Base-by-base conservation (phyloP, 2,888 invertebrate genomes). In the Tuberolachnus salignus region DNA sequence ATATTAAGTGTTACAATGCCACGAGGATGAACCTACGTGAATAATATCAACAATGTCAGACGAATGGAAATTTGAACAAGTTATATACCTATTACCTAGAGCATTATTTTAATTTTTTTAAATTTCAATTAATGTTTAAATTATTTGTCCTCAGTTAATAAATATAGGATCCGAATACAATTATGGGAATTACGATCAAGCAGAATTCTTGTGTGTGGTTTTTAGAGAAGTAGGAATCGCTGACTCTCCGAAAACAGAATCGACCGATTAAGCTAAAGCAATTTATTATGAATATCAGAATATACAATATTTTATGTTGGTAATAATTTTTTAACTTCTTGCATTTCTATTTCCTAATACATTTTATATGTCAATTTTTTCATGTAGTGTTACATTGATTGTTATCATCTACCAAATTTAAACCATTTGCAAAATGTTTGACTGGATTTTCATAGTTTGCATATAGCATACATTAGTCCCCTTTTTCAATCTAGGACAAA, bases 21-120 rank as follows among this genome's bases (percentile, higher is more conserved):
- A 98, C 85, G 98, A 99, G 87, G 97, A 98, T 86, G 99, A 99
- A 87, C 89, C 99, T 82, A 98, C 99, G 81, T 83, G 89, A 88
- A 94, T 94, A 94, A 95, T 99, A 71, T 98, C 98, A 6, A 98
- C 98, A 9, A 93, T 99, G 92, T 98, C 97, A n/a, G 99, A 99
- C 87, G 99, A 99, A 59, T 99, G 99, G 99, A 96, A 97, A 86
- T 98, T 99, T 86, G 98, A 98, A 86, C 92, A 91, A 88, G 91
- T 91, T 84, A 80, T 74, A 21, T 53, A 59, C 63, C n/a, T n/a
- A n/a, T n/a, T n/a, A n/a, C n/a, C 63, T 78, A 51, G 49, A 70
- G 10, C 64, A 6, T 71, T n/a, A 66, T 10, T 75, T 73, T 53
- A 3, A 16, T 26, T 59, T 26, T n/a, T 51, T 49, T 21, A 64